phyloP scores from a whole-genome alignment of 2,797 vertebrate genomes.

The Oreortyx pictus region DNA sequence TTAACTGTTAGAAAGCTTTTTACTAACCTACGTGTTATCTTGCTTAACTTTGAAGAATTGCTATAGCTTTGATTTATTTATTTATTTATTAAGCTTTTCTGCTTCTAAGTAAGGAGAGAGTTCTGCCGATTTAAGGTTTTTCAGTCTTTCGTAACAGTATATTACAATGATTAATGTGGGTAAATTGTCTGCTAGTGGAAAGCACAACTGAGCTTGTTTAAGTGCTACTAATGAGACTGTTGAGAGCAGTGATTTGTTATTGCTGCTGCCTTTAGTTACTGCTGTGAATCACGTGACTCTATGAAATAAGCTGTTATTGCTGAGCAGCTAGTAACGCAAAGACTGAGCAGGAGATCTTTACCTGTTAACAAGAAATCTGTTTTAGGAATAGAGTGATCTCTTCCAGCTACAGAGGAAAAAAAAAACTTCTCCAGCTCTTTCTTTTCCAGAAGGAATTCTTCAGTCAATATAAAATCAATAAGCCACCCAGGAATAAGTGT shows the following conservation, averaged over 20 bases:
- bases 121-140: background rate
- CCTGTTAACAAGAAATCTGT: background rate
- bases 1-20: background rate
- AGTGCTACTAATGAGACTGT: slow-evolving; percentile 48
- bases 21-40: background rate
- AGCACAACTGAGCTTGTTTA: background rate
- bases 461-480: background rate
- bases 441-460: background rate
- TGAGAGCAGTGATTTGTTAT: slow-evolving; percentile 38
- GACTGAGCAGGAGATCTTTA: background rate
- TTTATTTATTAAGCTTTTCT: background rate
- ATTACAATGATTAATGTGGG: slow-evolving; percentile 35
- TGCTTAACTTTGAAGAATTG: background rate
- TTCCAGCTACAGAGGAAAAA: background rate
- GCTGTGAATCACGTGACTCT: slow-evolving; percentile 17
- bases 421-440: background rate
- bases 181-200: slow-evolving; percentile 29
- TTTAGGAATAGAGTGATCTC: background rate
- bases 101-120: background rate
- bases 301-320: background rate
- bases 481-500: background rate
- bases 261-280: slow-evolving; percentile 21
- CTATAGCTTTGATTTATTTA: background rate
- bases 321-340: background rate
- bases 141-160: background rate